phyloP scores from a whole-genome alignment of 2,113 vertebrate species.

The Odontesthes bonariensis region DNA sequence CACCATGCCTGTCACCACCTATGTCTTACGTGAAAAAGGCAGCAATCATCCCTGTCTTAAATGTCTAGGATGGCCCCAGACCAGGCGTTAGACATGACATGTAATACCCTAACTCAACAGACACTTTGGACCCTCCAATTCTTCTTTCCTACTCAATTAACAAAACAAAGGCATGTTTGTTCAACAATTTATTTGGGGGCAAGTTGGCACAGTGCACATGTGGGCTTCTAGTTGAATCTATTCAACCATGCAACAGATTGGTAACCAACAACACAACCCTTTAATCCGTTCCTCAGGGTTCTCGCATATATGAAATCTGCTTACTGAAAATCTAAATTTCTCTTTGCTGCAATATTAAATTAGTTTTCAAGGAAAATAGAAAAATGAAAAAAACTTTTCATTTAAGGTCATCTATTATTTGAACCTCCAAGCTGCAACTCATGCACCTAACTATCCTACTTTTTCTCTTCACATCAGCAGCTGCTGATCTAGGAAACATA shows the following conservation, averaged over 20 bases:
- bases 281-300: constrained; percentile 18
- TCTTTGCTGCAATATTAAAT: neutral
- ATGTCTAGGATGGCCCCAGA: constrained; percentile 40
- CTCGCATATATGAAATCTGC: neutral
- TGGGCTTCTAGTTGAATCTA: constrained; percentile 17
- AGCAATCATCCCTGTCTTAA: constrained; percentile 39
- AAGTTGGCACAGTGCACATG: constrained; percentile 1
- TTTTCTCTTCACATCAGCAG: constrained; percentile 16
- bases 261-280: constrained; percentile 19
- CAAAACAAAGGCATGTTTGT: constrained; percentile 47
- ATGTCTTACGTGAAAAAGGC: constrained; percentile 15
- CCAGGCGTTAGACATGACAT: constrained; percentile 34
- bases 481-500: constrained; percentile 37
- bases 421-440: neutral
- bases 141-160: constrained; percentile 18
- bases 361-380: constrained; percentile 18
- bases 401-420: constrained; percentile 4
- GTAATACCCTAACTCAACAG: constrained; percentile 43
- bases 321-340: neutral
- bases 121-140: constrained; percentile 38
- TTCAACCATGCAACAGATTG: neutral
- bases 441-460: neutral
- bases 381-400: no score
- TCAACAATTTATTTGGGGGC: constrained; percentile 25
- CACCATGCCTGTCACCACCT: constrained; percentile 41